Conservation (phyloP, 2,888 invertebrate genomes). For the Liopterus haemorrhoidalis region DNA sequence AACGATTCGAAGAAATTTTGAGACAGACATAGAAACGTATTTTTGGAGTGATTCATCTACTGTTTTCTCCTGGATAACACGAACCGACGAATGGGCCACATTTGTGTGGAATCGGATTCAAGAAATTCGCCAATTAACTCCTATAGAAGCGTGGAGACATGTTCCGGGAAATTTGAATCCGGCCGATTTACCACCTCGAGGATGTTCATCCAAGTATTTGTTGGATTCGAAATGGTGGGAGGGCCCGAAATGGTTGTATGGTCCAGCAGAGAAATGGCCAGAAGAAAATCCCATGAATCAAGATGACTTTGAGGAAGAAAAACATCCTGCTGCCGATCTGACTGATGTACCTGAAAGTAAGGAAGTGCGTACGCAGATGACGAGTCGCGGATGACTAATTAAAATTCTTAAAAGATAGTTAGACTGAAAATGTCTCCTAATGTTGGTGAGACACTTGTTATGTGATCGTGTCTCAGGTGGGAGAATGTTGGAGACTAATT, state of each 20-base stretch:
- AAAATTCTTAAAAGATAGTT: too few species aligned
- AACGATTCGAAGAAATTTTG: constrained; percentile 6
- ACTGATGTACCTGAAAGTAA: too few species aligned
- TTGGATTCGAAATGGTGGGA: constrained; percentile 36
- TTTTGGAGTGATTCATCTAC: constrained; percentile 34
- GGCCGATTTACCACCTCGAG: constrained; percentile 36
- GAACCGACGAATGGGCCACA: constrained; percentile 29
- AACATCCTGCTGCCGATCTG: too few species aligned
- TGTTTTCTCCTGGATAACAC: constrained; percentile 32
- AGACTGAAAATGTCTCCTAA: too few species aligned
- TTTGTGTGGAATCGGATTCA: constrained; percentile 34
- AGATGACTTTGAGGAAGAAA: constrained; percentile 10
- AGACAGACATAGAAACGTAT: constrained; percentile 16
- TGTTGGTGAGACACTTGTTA: too few species aligned
- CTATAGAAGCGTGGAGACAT: constrained; percentile 31
- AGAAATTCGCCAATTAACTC: constrained; percentile 32
- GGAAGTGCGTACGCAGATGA: too few species aligned
- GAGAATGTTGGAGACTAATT: too few species aligned
- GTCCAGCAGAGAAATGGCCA: constrained; percentile 30
- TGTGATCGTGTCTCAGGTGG: too few species aligned
- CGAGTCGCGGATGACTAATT: too few species aligned
- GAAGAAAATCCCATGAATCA: too few species aligned
- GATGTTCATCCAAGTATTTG: constrained; percentile 31
- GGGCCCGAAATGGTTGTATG: constrained; percentile 35
- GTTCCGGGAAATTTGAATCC: constrained; percentile 35